Evolutionary conservation across 2,888 invertebrate species (phyloP).

Genomic region (Sericinus montela): DNA sequence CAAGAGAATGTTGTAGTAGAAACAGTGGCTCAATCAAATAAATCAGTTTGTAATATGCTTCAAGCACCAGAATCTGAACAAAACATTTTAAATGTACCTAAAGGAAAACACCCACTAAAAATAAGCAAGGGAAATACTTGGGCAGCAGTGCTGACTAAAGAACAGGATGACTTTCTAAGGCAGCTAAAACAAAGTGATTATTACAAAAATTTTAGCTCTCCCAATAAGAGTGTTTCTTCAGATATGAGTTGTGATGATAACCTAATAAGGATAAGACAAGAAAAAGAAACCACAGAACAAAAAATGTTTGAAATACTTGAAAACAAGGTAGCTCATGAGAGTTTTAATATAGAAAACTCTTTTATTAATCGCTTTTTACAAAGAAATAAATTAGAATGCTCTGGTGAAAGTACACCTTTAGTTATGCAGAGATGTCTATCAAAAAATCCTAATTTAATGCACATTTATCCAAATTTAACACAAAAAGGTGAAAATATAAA

Average conservation of each 20-base stretch:
- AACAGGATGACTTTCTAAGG: conserved; percentile 66
- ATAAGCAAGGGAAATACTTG: conserved; percentile 63
- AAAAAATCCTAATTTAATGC: conserved; percentile 53
- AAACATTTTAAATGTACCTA: conserved; percentile 33
- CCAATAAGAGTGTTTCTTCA: conserved; percentile 57
- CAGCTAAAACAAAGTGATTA: conserved; percentile 68
- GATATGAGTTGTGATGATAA: conserved; percentile 58
- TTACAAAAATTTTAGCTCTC: conserved; percentile 66
- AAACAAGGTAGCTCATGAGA: conserved; percentile 84
- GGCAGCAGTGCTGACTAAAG: conserved; percentile 64
- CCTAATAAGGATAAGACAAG: conserved; percentile 40
- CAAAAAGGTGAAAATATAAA: conserved; percentile 36
- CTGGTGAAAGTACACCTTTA: conserved; percentile 66
- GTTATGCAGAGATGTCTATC: conserved; percentile 60
- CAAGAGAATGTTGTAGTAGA: conserved; percentile 6
- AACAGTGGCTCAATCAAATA: conserved; percentile 2
- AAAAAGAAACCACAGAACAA: conserved; percentile 81
- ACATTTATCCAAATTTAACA: conserved; percentile 48
- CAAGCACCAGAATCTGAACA: conserved; percentile 19
- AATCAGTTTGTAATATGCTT: not conserved
- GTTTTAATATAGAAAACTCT: conserved; percentile 85
- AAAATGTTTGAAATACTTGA: conserved; percentile 89
- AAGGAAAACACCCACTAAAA: conserved; percentile 63
- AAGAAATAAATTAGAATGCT: conserved; percentile 50
- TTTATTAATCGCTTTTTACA: conserved; percentile 77